These are phyloP conservation scores for Tauraco erythrolophus DNA, from an alignment of 2,113 vertebrate species.

Conservation along the genomic window DNA sequence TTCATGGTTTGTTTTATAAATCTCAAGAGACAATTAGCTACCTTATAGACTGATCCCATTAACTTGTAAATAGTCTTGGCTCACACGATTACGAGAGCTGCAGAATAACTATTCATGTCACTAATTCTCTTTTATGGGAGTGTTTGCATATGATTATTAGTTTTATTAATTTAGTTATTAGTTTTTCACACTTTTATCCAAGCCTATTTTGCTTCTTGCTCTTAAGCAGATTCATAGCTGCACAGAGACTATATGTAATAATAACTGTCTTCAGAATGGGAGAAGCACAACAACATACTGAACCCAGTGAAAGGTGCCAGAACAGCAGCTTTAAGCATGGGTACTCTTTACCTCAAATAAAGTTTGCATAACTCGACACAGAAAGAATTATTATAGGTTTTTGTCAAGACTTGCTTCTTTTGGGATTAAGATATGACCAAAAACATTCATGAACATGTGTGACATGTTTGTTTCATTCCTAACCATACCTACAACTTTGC, in stretches of 20 bases:
- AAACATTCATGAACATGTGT: not conserved
- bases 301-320: not conserved
- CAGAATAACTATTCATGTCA: not conserved
- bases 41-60: not conserved
- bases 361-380: not conserved
- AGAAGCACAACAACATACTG: not conserved
- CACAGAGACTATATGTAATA: not conserved
- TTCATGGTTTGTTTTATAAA: not conserved
- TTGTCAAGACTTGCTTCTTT: not conserved
- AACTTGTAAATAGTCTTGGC: not conserved
- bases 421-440: not conserved
- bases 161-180: constrained; percentile 34
- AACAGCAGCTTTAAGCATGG: not conserved
- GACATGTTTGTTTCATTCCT: not conserved
- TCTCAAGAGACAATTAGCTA: not conserved
- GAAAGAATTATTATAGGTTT: not conserved
- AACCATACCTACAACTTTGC: not conserved
- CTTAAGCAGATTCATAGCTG: not conserved
- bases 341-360: not conserved
- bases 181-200: not conserved
- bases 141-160: not conserved
- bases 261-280: not conserved
- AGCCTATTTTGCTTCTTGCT: not conserved
- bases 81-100: not conserved
- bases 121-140: not conserved